Evolutionary conservation across 2,888 invertebrate genomes (phyloP), one percentile per base, ranked within the genome.

Genomic region (Tupiocoris notatus): DNA sequence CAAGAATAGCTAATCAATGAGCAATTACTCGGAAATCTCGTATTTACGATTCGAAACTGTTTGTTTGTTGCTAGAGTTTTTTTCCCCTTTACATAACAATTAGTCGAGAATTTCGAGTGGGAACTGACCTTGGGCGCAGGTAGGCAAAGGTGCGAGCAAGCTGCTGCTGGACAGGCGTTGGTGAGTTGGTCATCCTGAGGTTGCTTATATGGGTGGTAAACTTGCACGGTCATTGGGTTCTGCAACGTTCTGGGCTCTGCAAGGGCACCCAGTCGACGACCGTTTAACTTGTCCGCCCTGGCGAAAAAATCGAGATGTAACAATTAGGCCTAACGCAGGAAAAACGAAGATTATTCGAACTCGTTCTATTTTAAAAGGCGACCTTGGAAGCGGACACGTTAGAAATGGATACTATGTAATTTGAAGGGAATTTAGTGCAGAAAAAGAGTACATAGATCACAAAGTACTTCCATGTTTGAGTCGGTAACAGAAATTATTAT

Each of bases 161-260:
- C 92, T 0, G 95, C 95, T 85, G 95, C 95, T 76, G 94, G 92
- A 93, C 96, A 96, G 85, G 94, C 91, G 87, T 96, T 96, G 39
- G 39, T 39, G 12, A 39, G 39, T 39, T 39, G 39, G 81, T 91
- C 88, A 79, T 94, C 94, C 83, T 93, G 92, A 9, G 95, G 95
- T 84, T 96, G 96, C 63, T 95, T 91, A 85, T 95, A 94, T 3
- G 94, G 94, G 85, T 97, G 97, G 85, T 95, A 95, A 56, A 97
- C 95, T 84, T 96, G 95, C 81, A 97, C 91, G 77, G 94, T 95
- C 96, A 96, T 96, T 9, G 96, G 96, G 85, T 93, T 92, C 85
- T 94, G 91, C 39, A 93, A 87, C 88, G 92, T 84, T 87, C 92
- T 91, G 83, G 91, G 90, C 16, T 90, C 87, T 59, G 93, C 92